Evolutionary conservation across 2,113 vertebrate genomes (phyloP).

Genomic region (Aix galericulata): DNA sequence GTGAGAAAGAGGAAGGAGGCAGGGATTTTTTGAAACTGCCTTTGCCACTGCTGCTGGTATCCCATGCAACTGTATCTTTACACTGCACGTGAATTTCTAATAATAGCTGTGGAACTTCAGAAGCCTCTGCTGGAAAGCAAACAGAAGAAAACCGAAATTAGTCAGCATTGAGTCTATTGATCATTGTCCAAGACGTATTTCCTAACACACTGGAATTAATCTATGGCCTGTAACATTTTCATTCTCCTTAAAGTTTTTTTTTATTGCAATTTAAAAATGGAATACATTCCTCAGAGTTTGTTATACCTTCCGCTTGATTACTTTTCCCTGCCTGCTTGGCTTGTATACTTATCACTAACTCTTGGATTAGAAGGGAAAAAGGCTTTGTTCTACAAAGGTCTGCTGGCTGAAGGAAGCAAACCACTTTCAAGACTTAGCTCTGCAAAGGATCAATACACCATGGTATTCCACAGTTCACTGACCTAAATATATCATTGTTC

Average conservation of each 20-base stretch:
- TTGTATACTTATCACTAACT: background rate
- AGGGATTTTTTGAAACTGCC: background rate
- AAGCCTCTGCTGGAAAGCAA: constrained; percentile 18
- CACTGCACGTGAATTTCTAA: background rate
- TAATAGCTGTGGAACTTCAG: constrained; percentile 6
- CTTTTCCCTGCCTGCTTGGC: background rate
- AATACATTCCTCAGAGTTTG: background rate
- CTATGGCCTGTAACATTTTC: background rate
- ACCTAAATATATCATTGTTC: constrained; percentile 16
- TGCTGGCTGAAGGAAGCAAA: background rate
- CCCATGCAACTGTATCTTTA: background rate
- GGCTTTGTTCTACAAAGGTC: background rate
- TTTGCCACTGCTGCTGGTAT: background rate
- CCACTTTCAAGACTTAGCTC: background rate
- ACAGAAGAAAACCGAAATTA: background rate
- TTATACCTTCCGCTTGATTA: constrained; percentile 4
- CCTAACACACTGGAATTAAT: background rate
- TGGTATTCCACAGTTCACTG: background rate
- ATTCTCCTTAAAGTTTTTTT: background rate
- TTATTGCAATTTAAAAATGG: background rate
- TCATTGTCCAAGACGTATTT: constrained; percentile 6
- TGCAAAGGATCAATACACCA: constrained; percentile 3
- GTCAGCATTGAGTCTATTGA: background rate
- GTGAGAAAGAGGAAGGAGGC: background rate
- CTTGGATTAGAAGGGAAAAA: background rate